Conservation (phyloP, 2,797 vertebrate genomes). For the Echeneis naucrates region DNA sequence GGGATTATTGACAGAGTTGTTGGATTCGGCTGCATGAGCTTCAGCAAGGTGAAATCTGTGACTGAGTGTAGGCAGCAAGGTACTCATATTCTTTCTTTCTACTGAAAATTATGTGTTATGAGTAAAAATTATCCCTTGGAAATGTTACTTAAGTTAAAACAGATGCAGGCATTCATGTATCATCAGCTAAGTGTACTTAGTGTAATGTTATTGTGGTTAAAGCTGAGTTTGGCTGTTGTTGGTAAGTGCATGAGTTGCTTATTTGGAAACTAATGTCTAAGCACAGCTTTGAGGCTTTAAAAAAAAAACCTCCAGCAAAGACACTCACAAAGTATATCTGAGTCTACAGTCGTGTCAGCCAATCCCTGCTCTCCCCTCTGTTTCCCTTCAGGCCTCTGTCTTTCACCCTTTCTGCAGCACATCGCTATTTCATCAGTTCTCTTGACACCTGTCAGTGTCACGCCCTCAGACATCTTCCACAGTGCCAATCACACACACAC, state of each 20-base stretch:
- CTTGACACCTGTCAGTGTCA: constrained; percentile 34
- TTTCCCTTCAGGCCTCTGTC: constrained; percentile 16
- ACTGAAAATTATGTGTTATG: neutral
- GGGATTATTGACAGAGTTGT: neutral
- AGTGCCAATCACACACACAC: constrained; percentile 33
- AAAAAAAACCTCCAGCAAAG: constrained; percentile 3
- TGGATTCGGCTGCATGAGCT: neutral
- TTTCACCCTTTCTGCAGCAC: constrained; percentile 11
- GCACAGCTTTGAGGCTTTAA: neutral
- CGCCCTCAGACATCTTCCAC: constrained; percentile 28
- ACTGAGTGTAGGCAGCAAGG: neutral
- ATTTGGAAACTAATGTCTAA: neutral
- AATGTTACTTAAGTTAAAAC: neutral
- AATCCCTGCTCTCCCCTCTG: neutral
- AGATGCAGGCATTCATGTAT: neutral
- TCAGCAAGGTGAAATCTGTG: neutral
- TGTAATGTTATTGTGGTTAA: neutral
- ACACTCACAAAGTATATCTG: constrained; percentile 8
- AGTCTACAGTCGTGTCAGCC: constrained; percentile 19
- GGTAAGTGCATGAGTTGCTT: neutral
- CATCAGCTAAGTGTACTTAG: neutral
- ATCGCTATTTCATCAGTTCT: constrained; percentile 13
- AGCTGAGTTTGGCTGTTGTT: neutral
- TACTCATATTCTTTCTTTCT: neutral
- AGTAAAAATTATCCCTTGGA: neutral